These are phyloP conservation scores for Patiria pectinifera DNA, from an alignment of 53 echinoderm and acorn worm species.

Conservation along the genomic window DNA sequence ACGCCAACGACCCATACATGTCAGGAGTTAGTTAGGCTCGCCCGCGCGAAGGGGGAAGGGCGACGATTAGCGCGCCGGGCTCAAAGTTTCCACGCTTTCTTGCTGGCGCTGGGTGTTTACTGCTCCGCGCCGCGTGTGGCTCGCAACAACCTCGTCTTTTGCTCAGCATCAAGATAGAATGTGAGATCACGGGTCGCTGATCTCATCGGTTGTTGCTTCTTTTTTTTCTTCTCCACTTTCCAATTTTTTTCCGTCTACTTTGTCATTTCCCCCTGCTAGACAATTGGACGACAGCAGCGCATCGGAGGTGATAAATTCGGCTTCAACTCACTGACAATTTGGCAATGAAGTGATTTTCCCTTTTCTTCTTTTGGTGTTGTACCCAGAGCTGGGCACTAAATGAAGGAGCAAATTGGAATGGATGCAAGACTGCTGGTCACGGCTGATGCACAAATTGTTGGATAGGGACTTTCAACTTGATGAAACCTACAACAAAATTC, in stretches of 20 bases:
- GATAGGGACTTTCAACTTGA: background rate
- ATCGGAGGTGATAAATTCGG: slow-evolving; percentile 54
- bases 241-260: background rate
- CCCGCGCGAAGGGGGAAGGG: background rate
- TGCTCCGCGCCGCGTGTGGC: background rate
- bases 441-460: background rate
- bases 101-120: slow-evolving; percentile 4
- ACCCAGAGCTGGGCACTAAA: slow-evolving; percentile 10
- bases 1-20: slow-evolving; percentile 42
- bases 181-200: slow-evolving; percentile 43
- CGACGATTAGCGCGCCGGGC: slow-evolving; percentile 19
- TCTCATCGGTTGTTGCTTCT: slow-evolving; percentile 35
- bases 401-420: slow-evolving; percentile 25
- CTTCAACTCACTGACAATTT: slow-evolving; percentile 55
- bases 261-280: slow-evolving; percentile 23
- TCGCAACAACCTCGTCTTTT: background rate
- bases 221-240: background rate
- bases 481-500: background rate
- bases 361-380: slow-evolving; percentile 10
- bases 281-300: slow-evolving; percentile 52
- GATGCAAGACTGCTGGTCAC: slow-evolving; percentile 1
- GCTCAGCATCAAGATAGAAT: slow-evolving; percentile 22
- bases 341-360: slow-evolving; percentile 38
- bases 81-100: background rate
- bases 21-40: slow-evolving; percentile 34